A percentile compares a stretch with the other conserved stretches of the same genome.
phyloP scores from a whole-genome alignment of 2,113 vertebrate genomes.

The Monopterus albus region DNA sequence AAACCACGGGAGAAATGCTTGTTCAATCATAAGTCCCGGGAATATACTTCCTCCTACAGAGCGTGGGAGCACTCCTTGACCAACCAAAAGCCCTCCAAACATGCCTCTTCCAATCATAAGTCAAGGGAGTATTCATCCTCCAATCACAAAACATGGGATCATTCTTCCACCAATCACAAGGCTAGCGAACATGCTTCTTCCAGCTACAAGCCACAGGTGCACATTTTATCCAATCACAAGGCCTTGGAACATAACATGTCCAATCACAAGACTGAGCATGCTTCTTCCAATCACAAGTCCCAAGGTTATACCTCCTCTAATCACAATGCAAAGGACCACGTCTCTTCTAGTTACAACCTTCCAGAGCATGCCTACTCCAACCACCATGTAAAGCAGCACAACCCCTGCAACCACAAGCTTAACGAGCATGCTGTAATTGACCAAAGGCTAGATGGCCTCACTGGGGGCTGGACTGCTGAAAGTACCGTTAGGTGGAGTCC shows the following conservation, averaged over 20 bases:
- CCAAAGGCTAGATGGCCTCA: conserved; percentile 87
- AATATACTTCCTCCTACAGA: conserved; percentile 74
- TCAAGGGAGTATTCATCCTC: conserved; percentile 81
- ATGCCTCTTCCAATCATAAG: conserved; percentile 81
- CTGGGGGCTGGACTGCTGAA: conserved; percentile 89
- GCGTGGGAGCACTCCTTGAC: conserved; percentile 80
- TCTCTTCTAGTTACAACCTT: conserved; percentile 73
- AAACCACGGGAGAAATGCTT: conserved; percentile 84
- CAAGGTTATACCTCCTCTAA: conserved; percentile 80
- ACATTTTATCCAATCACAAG: conserved; percentile 90
- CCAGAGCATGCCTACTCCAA: conserved; percentile 82
- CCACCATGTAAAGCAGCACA: conserved; percentile 79
- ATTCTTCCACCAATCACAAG: conserved; percentile 82
- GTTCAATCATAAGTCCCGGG: conserved; percentile 90
- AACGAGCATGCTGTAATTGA: conserved; percentile 73
- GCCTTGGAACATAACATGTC: conserved; percentile 80
- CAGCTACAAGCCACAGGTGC: conserved; percentile 83
- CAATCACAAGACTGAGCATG: conserved; percentile 84
- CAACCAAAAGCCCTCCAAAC: conserved; percentile 82
- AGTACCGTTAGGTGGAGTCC: conserved; percentile 89
- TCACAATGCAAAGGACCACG: conserved; percentile 79
- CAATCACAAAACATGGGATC: conserved; percentile 83
- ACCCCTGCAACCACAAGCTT: conserved; percentile 78
- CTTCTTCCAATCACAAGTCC: conserved; percentile 82
- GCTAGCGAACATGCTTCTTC: conserved; percentile 78